Evolutionary conservation across 2,888 invertebrate genomes (phyloP).

Genomic region (Drosophila melanosoma): DNA sequence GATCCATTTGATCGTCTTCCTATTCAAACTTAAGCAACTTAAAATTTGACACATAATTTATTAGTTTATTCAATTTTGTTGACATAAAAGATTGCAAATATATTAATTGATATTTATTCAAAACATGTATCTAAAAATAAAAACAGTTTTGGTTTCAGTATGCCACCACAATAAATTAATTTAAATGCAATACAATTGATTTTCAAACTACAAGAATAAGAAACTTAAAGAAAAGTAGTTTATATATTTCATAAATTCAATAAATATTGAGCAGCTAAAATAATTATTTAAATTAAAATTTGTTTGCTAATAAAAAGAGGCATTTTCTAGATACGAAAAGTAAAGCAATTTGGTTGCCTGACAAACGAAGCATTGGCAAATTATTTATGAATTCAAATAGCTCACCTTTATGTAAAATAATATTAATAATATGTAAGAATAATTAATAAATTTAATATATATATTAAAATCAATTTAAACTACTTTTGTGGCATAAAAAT

Average conservation of each 20-base stretch:
- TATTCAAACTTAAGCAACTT: not conserved
- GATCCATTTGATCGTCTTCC: not conserved
- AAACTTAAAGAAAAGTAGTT: not conserved
- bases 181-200: not conserved
- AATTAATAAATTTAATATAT: not conserved
- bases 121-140: not conserved
- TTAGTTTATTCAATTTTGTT: not conserved
- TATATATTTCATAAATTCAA: not conserved
- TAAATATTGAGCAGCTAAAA: not conserved
- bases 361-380: not conserved
- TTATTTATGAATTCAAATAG: not conserved
- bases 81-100: not conserved
- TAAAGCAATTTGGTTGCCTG: not conserved
- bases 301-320: not conserved
- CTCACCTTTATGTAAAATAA: not conserved
- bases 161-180: not conserved
- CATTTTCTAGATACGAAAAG: not conserved
- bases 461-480: accelerated
- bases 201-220: no score
- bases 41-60: not conserved
- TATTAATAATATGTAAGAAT: not conserved
- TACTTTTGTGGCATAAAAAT: not conserved
- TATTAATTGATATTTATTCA: not conserved
- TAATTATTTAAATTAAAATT: not conserved
- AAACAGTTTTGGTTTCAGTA: not conserved